These are phyloP conservation scores for Thermophis baileyi DNA, from an alignment of 2,113 vertebrate species.

Conservation along the genomic window DNA sequence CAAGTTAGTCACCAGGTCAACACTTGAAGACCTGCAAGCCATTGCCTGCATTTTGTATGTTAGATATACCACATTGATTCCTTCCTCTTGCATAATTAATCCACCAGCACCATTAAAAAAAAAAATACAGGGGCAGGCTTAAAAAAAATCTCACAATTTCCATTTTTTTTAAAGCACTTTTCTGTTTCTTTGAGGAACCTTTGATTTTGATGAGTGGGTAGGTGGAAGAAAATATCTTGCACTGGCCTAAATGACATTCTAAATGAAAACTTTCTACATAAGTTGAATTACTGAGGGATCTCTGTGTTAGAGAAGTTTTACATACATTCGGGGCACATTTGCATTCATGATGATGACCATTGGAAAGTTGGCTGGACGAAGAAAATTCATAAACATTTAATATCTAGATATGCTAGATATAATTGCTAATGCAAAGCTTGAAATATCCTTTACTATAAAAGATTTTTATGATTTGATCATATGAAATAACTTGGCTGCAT, in stretches of 20 bases:
- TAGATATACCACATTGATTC: not conserved
- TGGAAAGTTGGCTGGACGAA: not conserved
- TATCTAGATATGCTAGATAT: not conserved
- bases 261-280: not conserved
- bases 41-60: not conserved
- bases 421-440: not conserved
- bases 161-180: not conserved
- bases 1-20: not conserved
- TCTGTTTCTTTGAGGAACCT: not conserved
- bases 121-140: not conserved
- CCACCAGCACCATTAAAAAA: not conserved
- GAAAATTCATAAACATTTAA: not conserved
- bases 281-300: not conserved
- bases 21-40: not conserved
- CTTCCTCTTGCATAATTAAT: not conserved
- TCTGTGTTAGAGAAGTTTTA: not conserved
- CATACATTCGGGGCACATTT: not conserved
- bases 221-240: not conserved
- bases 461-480: not conserved
- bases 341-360: not conserved
- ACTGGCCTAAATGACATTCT: not conserved
- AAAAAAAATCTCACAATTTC: not conserved
- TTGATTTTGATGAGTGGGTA: not conserved
- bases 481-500: not conserved
- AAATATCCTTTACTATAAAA: not conserved